Conservation (phyloP, 2,888 invertebrate species). For the Drosophila koepferae region DNA sequence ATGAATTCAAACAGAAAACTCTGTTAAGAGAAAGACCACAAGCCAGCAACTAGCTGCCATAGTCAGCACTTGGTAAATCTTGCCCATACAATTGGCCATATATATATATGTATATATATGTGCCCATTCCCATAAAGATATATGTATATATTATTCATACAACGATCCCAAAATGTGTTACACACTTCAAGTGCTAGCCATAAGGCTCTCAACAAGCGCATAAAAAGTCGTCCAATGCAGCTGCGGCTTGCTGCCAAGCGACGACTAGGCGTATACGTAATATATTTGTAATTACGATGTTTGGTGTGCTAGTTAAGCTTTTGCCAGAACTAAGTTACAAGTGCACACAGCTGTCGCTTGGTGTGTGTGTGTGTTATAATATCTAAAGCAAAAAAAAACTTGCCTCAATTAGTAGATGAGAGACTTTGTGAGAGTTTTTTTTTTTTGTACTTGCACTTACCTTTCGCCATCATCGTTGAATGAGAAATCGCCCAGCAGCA, state of each 20-base stretch:
- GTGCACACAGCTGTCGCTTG: slow-evolving; percentile 51
- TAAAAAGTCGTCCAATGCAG: slow-evolving; percentile 15
- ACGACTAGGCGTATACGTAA: slow-evolving; percentile 61
- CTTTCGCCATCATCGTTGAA: slow-evolving; percentile 92
- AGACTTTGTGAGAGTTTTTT: not conserved
- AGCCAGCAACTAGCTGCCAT: not conserved
- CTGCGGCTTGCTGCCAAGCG: slow-evolving; percentile 17
- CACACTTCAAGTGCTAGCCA: not conserved
- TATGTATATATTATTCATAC: slow-evolving; percentile 1
- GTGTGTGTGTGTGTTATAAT: not conserved
- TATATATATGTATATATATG: not conserved
- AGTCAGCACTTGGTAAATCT: not conserved
- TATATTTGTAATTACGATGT: slow-evolving; percentile 28
- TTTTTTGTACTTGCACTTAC: slow-evolving; percentile 86
- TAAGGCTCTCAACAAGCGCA: not conserved
- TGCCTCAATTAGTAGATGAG: slow-evolving; percentile 35
- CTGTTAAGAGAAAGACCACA: not conserved
- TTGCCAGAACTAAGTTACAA: slow-evolving; percentile 7
- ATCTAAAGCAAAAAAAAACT: slow-evolving; percentile 10
- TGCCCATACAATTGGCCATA: not conserved
- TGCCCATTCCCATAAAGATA: not conserved
- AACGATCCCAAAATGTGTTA: slow-evolving; percentile 1
- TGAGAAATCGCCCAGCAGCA: slow-evolving; percentile 91
- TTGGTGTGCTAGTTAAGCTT: slow-evolving; percentile 1
- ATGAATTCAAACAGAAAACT: not conserved